These are phyloP conservation scores for Esox lucius DNA, from an alignment of 2,797 vertebrate genomes.

Conservation along the genomic window DNA sequence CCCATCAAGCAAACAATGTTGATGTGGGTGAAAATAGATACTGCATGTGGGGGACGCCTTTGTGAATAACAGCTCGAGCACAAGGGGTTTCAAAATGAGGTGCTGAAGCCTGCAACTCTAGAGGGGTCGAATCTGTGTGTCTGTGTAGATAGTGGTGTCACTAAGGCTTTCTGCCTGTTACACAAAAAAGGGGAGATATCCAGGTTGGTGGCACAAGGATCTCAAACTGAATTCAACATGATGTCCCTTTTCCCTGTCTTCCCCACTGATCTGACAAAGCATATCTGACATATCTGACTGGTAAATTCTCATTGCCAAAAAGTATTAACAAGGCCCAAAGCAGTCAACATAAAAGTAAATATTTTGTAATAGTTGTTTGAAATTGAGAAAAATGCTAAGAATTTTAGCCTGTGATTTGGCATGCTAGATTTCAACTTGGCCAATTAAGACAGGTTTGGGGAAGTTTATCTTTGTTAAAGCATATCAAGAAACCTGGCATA, in stretches of 20 bases:
- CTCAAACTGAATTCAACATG: not conserved
- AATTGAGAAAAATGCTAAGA: too few relatives aligned
- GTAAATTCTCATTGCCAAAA: not conserved
- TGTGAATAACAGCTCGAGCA: slow-evolving; percentile 72
- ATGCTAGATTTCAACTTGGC: too few relatives aligned
- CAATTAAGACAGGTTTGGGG: too few relatives aligned
- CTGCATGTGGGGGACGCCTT: slow-evolving; percentile 55
- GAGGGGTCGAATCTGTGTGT: not conserved
- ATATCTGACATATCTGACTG: not conserved
- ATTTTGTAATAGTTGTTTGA: too few relatives aligned
- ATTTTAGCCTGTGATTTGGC: too few relatives aligned
- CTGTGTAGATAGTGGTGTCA: not conserved
- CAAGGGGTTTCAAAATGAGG: not conserved
- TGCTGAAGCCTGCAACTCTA: not conserved
- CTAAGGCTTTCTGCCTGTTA: not conserved
- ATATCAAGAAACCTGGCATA: too few relatives aligned
- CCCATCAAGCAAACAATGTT: slow-evolving; percentile 80
- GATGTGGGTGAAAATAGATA: slow-evolving; percentile 65
- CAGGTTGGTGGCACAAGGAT: not conserved
- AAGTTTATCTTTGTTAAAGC: too few relatives aligned
- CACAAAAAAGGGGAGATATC: not conserved
- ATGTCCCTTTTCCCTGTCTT: not conserved
- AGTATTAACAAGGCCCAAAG: too few relatives aligned
- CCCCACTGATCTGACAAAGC: not conserved
- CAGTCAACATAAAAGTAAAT: too few relatives aligned